phyloP scores from a whole-genome alignment of 2,113 vertebrate genomes.

The Felis chaus region DNA sequence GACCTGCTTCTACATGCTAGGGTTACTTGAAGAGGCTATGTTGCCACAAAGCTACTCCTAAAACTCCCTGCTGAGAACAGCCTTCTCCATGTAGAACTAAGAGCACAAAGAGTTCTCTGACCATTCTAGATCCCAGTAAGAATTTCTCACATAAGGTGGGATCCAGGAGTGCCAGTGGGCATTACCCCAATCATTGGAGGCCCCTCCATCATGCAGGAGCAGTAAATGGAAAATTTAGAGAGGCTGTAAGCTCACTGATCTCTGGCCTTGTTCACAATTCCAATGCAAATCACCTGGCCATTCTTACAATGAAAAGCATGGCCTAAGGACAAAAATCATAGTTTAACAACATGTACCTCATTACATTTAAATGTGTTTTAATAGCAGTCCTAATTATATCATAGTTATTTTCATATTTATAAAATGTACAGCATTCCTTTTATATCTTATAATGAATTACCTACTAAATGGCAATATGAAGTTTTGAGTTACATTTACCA shows the following conservation, averaged over 20 bases:
- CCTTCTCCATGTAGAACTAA: neutral
- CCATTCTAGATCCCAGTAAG: neutral
- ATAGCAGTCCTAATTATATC: neutral
- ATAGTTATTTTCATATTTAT: neutral
- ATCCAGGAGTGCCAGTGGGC: accelerated
- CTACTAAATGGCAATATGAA: neutral
- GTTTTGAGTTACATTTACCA: neutral
- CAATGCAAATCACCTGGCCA: neutral
- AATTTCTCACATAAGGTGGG: neutral
- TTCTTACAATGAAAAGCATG: neutral
- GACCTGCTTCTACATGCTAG: neutral
- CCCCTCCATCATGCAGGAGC: accelerated
- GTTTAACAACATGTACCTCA: neutral
- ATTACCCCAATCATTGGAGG: neutral
- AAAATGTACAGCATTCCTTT: neutral
- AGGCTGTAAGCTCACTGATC: neutral
- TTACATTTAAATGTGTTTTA: neutral
- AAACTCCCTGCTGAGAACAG: neutral
- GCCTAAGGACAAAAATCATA: neutral
- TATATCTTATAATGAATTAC: neutral
- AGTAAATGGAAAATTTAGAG: neutral
- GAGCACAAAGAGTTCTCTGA: neutral
- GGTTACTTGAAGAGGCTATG: neutral
- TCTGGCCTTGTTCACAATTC: neutral
- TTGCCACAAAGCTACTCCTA: neutral